Base-by-base conservation (phyloP, 2,113 vertebrate genomes). In the Microtus pennsylvanicus region DNA sequence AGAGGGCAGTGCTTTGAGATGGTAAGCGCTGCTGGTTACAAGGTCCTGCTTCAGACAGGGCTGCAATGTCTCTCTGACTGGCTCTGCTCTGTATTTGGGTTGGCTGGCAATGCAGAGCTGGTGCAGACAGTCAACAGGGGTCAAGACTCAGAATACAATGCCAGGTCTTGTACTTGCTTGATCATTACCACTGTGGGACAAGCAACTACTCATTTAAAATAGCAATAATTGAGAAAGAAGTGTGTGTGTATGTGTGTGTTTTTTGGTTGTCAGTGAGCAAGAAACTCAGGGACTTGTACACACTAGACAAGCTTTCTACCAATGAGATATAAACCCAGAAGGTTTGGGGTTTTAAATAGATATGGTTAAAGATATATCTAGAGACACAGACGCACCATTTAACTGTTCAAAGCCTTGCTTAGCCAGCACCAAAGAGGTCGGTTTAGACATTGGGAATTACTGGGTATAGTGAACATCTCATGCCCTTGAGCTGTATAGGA, bases 41-140 rank as follows among this genome's bases (percentile, higher is more conserved):
- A 75, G 28, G 7, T 2, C 35, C 47, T 5, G 11, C 74, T 47
- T 35, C 35, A 86, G 47, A 55, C 67, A 63, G 9, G 14, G 35
- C 47, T 67, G 5, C 55, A 47, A 2, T 5, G 2, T 5, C 17
- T 58, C 0, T 0, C 21, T 47, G 45, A 9, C 35, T 2, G 65
- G 30, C 35, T 77, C 13, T 45, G 69, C 52, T 77, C 3, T 45
- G 14, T 1, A 19, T 75, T 47, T 30, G 28, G 28, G 70, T 21
- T 0, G 7, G 28, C 19, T 58, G 2, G 16, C 42, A 33, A 8
- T 1, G 1, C 8, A 81, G 50, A 72, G 38, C 1, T 1, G 17
- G 0, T 47, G 26, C 7, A 16, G 22, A 38, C 8, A 14, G 1
- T 1, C n/a, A 0, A 4, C 13, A 14, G 7, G 10, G 24, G 38